These are phyloP conservation scores for Sialia sialis DNA, from an alignment of 2,113 vertebrate species.

Conservation along the genomic window DNA sequence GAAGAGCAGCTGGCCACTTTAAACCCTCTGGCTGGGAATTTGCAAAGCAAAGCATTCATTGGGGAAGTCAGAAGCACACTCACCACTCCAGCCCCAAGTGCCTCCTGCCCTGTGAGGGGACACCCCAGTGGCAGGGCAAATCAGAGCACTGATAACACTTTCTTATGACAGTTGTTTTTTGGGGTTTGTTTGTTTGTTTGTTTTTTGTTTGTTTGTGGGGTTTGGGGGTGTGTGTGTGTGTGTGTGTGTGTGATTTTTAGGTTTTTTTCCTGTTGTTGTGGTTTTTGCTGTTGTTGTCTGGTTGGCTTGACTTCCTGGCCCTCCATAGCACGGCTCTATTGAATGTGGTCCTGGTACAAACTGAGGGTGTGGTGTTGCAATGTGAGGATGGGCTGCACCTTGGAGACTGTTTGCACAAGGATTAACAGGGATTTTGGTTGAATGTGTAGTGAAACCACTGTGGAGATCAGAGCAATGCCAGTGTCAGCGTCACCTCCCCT, in stretches of 20 bases:
- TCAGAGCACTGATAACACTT: not conserved
- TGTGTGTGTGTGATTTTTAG: not conserved
- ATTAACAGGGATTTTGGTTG: not conserved
- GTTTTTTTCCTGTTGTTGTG: not conserved
- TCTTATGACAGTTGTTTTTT: not conserved
- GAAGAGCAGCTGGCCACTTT: conserved; percentile 15
- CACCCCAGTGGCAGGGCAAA: fast-evolving
- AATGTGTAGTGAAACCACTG: not conserved
- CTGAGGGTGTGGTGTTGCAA: not conserved
- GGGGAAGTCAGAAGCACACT: not conserved
- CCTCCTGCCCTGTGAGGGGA: not conserved
- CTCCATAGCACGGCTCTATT: not conserved
- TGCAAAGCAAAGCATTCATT: not conserved
- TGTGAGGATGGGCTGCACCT: not conserved
- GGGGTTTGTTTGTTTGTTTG: not conserved
- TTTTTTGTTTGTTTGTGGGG: not conserved
- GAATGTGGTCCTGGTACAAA: not conserved
- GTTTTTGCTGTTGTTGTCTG: not conserved
- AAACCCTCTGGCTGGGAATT: not conserved
- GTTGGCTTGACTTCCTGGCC: not conserved
- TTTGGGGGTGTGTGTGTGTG: not conserved
- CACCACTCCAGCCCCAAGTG: not conserved
- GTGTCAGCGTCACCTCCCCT: not conserved
- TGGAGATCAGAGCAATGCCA: not conserved
- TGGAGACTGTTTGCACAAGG: not conserved